Conservation (phyloP, 2,888 invertebrate genomes). For the Aplocera efformata region DNA sequence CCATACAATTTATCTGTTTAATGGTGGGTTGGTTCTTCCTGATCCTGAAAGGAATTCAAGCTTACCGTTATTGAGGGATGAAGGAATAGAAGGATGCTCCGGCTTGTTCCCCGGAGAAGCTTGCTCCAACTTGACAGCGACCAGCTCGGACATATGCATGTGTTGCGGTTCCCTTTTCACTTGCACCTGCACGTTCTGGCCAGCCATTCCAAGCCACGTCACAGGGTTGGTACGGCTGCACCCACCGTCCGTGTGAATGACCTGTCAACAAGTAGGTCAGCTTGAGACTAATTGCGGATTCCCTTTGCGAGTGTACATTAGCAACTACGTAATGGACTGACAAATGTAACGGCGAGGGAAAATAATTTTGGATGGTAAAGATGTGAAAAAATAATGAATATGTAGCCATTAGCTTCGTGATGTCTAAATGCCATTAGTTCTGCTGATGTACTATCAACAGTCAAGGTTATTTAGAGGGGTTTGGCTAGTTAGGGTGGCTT, state of each 20-base stretch:
- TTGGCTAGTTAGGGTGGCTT: too few relatives aligned
- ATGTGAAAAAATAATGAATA: too few relatives aligned
- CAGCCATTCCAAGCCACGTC: slow-evolving; percentile 79
- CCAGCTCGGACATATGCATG: slow-evolving; percentile 80
- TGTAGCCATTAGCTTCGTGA: too few relatives aligned
- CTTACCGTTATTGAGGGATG: slow-evolving; percentile 71
- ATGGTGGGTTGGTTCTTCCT: too few relatives aligned
- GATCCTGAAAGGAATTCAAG: too few relatives aligned
- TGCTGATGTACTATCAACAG: too few relatives aligned
- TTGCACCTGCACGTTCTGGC: slow-evolving; percentile 75
- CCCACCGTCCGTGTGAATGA: slow-evolving; percentile 79
- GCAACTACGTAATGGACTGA: not conserved
- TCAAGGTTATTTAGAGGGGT: too few relatives aligned
- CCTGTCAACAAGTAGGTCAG: slow-evolving; percentile 34
- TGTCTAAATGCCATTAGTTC: too few relatives aligned
- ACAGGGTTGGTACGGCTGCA: slow-evolving; percentile 87
- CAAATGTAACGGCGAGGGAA: not conserved
- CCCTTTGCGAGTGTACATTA: not conserved
- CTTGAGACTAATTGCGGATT: not conserved
- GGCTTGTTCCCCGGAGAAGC: slow-evolving; percentile 83
- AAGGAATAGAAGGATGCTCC: slow-evolving; percentile 67
- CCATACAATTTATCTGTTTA: too few relatives aligned
- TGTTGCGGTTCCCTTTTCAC: slow-evolving; percentile 84
- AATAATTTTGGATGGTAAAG: not conserved
- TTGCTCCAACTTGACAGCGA: slow-evolving; percentile 83